Evolutionary conservation across 1,140 invertebrate genomes (phyloP), one percentile per base, ranked within the genome.

Genomic region (Drosophila aff.): DNA sequence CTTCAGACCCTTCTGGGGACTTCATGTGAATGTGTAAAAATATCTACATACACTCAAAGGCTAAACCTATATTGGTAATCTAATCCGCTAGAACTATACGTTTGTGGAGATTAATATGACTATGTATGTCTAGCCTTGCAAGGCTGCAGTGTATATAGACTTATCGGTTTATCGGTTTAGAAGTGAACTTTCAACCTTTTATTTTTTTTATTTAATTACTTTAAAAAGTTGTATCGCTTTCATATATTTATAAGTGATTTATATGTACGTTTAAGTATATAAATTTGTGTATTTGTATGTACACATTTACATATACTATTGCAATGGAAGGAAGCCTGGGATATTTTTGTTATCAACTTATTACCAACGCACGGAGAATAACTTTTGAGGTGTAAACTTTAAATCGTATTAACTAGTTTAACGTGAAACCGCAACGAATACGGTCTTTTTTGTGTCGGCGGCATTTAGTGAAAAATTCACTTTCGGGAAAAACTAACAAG

Each of bases 51-150:
- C 50, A 36, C 13, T 53, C 6, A 53, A 6, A 52, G 28, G n/a
- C 31, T 21, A 53, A 53, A 18, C 21, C 11, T 26, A 13, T 62
- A 43, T 43, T 62, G 38, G 21, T 43, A 43, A 65, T 65, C 62
- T 65, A 65, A 65, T 65, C 62, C 62, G 38, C 3, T 61, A 18
- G 13, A n/a, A 23, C 15, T 16, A 38, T 38, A 38, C 4, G 3
- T 23, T 61, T 28, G 43, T 18, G 31, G 38, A 65, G 57, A 65
- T 62, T 62, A 62, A n/a, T n/a, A 15, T 6, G 8, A 4, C n/a
- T 16, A 28, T 28, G 18, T 63, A 41, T 58, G n/a, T 63, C 16
- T 43, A 16, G 8, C 57, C 28, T 41, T 43, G 38, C 28, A 18
- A 21, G 33, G 28, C 16, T 33, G 57, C 18, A 28, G 21, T 33